Conservation (phyloP, 2,888 invertebrate species). For the Tridacna gigas region DNA sequence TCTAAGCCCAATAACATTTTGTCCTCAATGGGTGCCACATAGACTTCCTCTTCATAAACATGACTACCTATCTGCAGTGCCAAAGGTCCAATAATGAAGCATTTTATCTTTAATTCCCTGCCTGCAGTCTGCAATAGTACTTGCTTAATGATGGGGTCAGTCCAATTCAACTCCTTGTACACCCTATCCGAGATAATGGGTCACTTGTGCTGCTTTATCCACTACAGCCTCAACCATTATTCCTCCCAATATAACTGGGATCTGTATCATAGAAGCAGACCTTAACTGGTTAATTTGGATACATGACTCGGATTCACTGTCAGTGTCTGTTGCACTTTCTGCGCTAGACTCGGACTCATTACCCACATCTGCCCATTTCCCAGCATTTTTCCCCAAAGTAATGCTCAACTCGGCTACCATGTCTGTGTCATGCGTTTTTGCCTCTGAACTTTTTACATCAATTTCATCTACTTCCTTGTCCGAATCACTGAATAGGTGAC, state of each 20-base stretch:
- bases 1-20: neutral
- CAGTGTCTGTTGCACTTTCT: neutral
- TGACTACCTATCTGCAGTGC: neutral
- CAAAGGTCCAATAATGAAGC: neutral
- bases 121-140: neutral
- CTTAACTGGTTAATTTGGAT: neutral
- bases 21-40: neutral
- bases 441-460: neutral
- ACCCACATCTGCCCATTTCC: neutral
- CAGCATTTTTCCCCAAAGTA: neutral
- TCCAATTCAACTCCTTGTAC: neutral
- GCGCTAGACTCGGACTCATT: neutral
- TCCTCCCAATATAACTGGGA: neutral
- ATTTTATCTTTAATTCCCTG: neutral
- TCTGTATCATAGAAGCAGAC: neutral
- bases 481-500: neutral
- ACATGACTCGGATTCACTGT: neutral
- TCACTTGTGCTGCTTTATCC: neutral
- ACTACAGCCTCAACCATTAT: neutral
- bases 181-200: neutral
- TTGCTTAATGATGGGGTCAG: neutral
- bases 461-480: neutral
- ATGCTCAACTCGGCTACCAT: neutral
- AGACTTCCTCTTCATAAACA: neutral
- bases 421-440: neutral